phyloP scores from a whole-genome alignment of 2,888 invertebrate species.

The Megaustenia siamemsis region DNA sequence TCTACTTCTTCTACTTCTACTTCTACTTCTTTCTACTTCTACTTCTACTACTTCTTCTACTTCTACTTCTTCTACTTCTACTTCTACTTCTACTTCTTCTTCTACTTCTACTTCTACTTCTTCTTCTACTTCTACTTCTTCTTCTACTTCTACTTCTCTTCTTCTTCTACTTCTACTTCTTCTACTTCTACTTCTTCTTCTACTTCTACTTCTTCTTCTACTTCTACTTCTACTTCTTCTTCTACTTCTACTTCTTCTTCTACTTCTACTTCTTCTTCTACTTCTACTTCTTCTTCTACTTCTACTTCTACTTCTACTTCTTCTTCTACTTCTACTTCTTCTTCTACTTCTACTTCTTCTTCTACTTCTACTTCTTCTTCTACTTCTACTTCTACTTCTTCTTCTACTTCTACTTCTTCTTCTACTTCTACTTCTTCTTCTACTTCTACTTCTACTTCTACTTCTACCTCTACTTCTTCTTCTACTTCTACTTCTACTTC shows the following conservation, averaged over 20 bases:
- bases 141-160: constrained; percentile 30
- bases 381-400: too few relatives aligned
- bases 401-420: background rate
- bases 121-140: constrained; percentile 47
- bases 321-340: too few relatives aligned
- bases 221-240: too few relatives aligned
- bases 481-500: background rate
- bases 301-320: too few relatives aligned
- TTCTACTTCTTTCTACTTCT: too few relatives aligned
- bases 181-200: background rate
- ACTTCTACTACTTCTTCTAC: background rate
- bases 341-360: too few relatives aligned
- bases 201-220: background rate
- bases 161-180: constrained; percentile 28
- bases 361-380: too few relatives aligned
- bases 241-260: too few relatives aligned
- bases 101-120: constrained; percentile 36
- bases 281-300: too few relatives aligned
- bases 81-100: constrained; percentile 6
- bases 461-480: too few relatives aligned
- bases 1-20: background rate
- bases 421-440: background rate
- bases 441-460: background rate
- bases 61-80: background rate
- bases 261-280: too few relatives aligned